These are phyloP conservation scores for Colaptes auratus DNA, from an alignment of 2,113 vertebrate species.

Conservation along the genomic window DNA sequence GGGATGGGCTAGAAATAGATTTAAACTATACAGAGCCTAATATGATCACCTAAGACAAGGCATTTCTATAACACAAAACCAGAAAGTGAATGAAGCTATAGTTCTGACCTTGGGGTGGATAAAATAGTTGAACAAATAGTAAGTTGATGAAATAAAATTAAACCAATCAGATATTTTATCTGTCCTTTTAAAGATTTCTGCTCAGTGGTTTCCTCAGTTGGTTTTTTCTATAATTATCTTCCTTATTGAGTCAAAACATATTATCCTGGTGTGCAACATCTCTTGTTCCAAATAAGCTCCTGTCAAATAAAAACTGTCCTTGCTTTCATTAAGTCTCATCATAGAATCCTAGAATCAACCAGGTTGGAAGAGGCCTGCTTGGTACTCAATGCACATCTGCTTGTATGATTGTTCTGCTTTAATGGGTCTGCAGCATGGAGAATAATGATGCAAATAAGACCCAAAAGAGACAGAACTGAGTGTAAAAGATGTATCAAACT, in stretches of 20 bases:
- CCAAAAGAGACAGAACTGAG: background rate
- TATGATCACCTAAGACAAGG: background rate
- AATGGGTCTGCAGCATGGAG: background rate
- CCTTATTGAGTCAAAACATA: constrained; percentile 17
- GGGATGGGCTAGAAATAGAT: background rate
- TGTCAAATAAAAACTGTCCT: constrained; percentile 16
- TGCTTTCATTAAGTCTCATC: constrained; percentile 14
- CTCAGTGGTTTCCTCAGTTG: constrained; percentile 3
- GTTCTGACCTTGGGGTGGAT: background rate
- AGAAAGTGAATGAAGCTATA: background rate
- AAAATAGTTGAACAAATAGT: background rate
- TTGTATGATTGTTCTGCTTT: background rate
- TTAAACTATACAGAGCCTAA: background rate
- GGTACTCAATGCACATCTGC: background rate
- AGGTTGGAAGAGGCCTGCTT: background rate
- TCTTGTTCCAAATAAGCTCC: constrained; percentile 16
- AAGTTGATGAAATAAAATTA: constrained; percentile 7
- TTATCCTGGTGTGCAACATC: constrained; percentile 2
- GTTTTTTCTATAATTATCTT: constrained; percentile 51
- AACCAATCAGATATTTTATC: constrained; percentile 16
- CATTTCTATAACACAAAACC: background rate
- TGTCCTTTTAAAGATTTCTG: background rate
- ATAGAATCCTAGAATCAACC: too few species aligned
- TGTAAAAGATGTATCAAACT: background rate
- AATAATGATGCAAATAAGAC: background rate